A percentile compares a stretch with the other conserved stretches of the same genome.
These are phyloP conservation scores for Phymanthus crucifer DNA, from an alignment of 92 coral and sea anemone genomes.

Conservation along the genomic window DNA sequence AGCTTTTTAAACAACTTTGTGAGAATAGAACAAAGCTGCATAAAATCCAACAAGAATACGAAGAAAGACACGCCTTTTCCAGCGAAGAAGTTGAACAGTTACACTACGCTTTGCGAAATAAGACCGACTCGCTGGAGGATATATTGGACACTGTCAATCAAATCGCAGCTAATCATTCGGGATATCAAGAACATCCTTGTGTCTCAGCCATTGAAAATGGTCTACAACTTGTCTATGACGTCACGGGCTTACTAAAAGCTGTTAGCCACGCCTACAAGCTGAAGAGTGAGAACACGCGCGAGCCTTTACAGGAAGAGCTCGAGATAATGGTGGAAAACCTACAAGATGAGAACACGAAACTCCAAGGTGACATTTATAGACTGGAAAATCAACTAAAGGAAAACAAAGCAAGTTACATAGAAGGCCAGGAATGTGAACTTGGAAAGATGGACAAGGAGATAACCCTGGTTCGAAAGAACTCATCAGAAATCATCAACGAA, in stretches of 20 bases:
- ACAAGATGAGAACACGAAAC: neutral
- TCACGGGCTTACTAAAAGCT: conserved; percentile 15
- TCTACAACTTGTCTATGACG: conserved; percentile 35
- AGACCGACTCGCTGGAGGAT: conserved; percentile 14
- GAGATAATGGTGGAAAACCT: conserved; percentile 4
- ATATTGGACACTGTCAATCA: conserved; percentile 16
- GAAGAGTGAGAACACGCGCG: neutral
- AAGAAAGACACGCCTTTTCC: neutral
- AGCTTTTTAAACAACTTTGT: neutral
- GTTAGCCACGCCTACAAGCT: neutral
- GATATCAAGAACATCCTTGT: conserved; percentile 19
- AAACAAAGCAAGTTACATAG: neutral
- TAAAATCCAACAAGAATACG: conserved; percentile 7
- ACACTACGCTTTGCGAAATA: conserved; percentile 11
- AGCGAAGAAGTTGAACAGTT: conserved; percentile 8
- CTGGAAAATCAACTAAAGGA: neutral
- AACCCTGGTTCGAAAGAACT: neutral
- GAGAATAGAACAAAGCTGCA: neutral
- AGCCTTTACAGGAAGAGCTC: neutral
- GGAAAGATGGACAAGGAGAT: neutral
- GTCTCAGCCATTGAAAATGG: conserved; percentile 30
- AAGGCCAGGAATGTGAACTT: neutral
- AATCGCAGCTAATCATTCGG: neutral
- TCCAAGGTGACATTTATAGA: neutral
- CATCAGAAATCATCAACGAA: neutral